A percentile compares a stretch with the other conserved stretches of the same genome.
Conservation (phyloP, 1,140 invertebrate genomes). For the Drosophila mojavensis region DNA sequence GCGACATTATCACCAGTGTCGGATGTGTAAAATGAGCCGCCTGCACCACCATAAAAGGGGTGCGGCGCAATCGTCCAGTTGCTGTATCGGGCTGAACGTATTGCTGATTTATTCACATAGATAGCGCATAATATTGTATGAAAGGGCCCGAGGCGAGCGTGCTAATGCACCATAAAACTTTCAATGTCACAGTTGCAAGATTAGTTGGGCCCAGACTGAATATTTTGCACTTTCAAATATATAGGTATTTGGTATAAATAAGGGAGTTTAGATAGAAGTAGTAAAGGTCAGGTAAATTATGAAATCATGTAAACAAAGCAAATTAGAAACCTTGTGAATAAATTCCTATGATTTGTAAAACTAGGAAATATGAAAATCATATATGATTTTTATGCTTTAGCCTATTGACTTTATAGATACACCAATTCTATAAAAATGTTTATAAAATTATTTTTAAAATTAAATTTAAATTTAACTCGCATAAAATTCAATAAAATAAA, state of each 20-base stretch:
- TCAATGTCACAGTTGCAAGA: slow-evolving; percentile 15
- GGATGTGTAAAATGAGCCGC: slow-evolving; percentile 49
- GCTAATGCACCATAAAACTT: slow-evolving; percentile 24
- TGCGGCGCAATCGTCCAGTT: background rate
- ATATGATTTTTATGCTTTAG: too few species aligned
- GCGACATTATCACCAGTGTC: slow-evolving; percentile 67
- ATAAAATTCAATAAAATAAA: too few species aligned
- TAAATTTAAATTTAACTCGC: too few species aligned
- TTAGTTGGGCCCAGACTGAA: background rate
- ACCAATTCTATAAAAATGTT: too few species aligned
- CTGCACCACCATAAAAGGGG: slow-evolving; percentile 1
- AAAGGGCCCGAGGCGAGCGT: background rate
- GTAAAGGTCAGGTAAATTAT: too few species aligned
- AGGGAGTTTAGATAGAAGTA: too few species aligned
- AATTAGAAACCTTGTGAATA: too few species aligned
- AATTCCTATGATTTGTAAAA: too few species aligned
- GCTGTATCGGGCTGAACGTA: slow-evolving; percentile 4
- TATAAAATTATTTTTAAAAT: too few species aligned
- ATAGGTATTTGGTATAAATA: background rate
- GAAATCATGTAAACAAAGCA: too few species aligned
- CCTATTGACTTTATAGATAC: too few species aligned
- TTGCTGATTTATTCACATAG: slow-evolving; percentile 32
- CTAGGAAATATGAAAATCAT: too few species aligned
- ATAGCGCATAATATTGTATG: slow-evolving; percentile 8
- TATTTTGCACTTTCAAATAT: background rate